Base-by-base conservation (phyloP, 1,140 invertebrate genomes). In the Pararge aegeria region DNA sequence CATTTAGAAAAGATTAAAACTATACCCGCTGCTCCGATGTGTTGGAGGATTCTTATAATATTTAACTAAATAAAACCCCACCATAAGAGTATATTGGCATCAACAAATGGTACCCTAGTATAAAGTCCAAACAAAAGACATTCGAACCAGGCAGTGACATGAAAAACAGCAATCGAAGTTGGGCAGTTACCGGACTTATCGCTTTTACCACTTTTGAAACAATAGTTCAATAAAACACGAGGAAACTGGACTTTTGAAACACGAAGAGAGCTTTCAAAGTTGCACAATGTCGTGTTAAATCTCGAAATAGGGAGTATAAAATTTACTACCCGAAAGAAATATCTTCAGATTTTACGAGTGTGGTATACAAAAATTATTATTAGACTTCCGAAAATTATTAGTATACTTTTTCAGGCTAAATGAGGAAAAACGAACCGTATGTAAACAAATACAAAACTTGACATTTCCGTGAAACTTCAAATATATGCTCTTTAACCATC, bases 141-240 rank as follows among this genome's bases (percentile, higher is more conserved):
- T 40, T 16, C 38, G 16, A 40, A 18, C 38, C 38, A 40, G 38
- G 38, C 16, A 40, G 13, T 40, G 18, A 46, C 42, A 46, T 46
- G 42, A 46, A 46, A 46, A 46, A 46, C 42, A 46, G 16, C 18
- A 46, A 46, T 46, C 18, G 18, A 46, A 46, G 18, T 46, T 46
- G 15, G 42, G 18, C 42, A 46, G 42, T 46, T 46, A 46, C 42
- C 16, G 42, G 42, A 46, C 42, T 46, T 46, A 46, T 46, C 42
- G 42, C 15, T 46, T 46, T 46, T 46, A 19, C 42, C 42, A 46
- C 42, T 46, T 46, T 16, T 15, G 19, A 16, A 46, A 46, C 42
- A 46, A 46, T 46, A 46, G 18, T 46, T 20, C 42, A 19, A 46
- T 46, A 46, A 46, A 46, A 46, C 6, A 46, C 42, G 42, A 19